These are phyloP conservation scores for Drosophila diplacantha DNA, from an alignment of 2,888 invertebrate genomes.

Conservation along the genomic window DNA sequence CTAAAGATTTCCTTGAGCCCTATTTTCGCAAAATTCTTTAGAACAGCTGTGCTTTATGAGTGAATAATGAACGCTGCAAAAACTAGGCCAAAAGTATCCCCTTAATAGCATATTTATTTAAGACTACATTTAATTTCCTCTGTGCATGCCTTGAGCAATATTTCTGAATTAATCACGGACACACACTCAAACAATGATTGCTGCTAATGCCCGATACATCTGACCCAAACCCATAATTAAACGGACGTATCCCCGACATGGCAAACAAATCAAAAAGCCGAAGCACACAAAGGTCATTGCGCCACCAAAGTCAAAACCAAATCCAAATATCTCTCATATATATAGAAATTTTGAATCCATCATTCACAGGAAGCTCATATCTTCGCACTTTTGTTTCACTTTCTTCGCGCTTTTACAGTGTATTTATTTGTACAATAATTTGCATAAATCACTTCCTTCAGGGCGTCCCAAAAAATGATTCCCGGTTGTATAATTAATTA, in stretches of 20 bases:
- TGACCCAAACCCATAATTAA: slow-evolving; percentile 49
- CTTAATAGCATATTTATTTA: background rate
- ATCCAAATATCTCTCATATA: slow-evolving; percentile 5
- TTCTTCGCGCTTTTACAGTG: slow-evolving; percentile 27
- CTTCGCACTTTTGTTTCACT: slow-evolving; percentile 26
- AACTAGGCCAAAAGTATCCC: background rate
- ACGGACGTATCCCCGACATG: slow-evolving; percentile 17
- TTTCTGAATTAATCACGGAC: slow-evolving; percentile 11
- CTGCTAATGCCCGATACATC: slow-evolving; percentile 32
- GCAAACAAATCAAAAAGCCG: slow-evolving; percentile 17
- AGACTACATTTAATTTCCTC: background rate
- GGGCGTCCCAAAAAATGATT: slow-evolving; percentile 15
- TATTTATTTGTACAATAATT: slow-evolving; percentile 12
- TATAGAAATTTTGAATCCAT: slow-evolving; percentile 1
- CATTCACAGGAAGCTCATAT: slow-evolving; percentile 10
- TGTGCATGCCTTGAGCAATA: slow-evolving; percentile 18
- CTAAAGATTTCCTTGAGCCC: background rate
- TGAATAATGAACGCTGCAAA: background rate
- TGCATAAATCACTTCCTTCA: slow-evolving; percentile 38
- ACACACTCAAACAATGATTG: slow-evolving; percentile 18
- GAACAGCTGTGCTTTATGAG: background rate
- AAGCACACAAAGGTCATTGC: slow-evolving; percentile 53
- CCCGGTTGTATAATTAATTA: slow-evolving; percentile 30
- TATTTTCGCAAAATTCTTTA: background rate
- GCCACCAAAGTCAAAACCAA: slow-evolving; percentile 45